phyloP scores from a whole-genome alignment of 2,113 vertebrate species.

The Ia io region DNA sequence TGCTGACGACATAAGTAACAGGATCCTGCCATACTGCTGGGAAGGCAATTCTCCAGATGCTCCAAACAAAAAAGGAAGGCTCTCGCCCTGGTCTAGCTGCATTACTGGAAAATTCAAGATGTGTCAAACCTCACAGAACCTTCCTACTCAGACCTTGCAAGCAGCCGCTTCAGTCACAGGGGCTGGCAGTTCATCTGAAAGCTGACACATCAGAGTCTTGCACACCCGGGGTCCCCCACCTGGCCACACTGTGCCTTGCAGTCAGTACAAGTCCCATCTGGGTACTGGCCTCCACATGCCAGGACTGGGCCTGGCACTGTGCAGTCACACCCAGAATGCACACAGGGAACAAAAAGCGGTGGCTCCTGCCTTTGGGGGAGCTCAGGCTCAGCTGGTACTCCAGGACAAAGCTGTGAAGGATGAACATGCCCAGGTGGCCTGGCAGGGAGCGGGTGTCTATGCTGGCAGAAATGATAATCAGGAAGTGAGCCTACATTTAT shows the following conservation, averaged over 20 bases:
- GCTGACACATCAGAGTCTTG: not conserved
- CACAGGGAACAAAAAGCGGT: accelerated
- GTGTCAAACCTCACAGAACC: not conserved
- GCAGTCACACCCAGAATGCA: not conserved
- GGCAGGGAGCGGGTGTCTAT: accelerated
- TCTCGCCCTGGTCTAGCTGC: not conserved
- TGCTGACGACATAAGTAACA: not conserved
- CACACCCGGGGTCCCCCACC: not conserved
- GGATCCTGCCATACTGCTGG: not conserved
- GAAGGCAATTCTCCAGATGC: not conserved
- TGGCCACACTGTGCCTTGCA: not conserved
- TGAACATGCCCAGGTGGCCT: not conserved
- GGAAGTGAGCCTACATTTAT: not conserved
- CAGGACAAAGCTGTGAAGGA: not conserved
- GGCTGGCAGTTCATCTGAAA: not conserved
- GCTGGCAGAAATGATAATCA: not conserved
- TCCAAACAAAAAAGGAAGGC: not conserved
- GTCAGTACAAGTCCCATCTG: not conserved
- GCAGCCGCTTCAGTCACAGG: no score
- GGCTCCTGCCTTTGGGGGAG: not conserved
- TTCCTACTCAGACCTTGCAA: not conserved
- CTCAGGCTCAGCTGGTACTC: not conserved
- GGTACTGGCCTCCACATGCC: not conserved
- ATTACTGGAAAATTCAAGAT: not conserved
- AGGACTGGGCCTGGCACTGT: not conserved